Evolutionary conservation across 2,113 vertebrate genomes (phyloP).

Genomic region (Nothobranchius kuhntae): DNA sequence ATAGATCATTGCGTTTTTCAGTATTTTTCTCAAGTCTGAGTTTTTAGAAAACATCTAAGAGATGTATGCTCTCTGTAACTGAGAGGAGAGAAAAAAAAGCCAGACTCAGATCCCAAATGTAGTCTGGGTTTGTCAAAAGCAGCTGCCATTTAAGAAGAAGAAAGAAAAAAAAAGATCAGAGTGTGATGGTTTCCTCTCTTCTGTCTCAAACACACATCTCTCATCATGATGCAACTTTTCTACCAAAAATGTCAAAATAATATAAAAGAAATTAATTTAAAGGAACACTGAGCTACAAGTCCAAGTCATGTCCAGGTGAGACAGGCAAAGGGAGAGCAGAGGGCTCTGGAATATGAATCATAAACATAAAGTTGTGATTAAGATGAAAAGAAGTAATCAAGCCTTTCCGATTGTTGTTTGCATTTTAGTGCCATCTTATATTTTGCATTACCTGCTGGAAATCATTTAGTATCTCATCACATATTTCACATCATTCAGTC

Average conservation of each 20-base stretch:
- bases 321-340: not conserved
- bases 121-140: slow-evolving; percentile 13
- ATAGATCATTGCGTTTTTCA: slow-evolving; percentile 47
- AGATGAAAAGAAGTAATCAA: not conserved
- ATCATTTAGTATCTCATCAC: slow-evolving; percentile 13
- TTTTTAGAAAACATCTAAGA: slow-evolving; percentile 37
- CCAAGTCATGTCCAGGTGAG: not conserved
- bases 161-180: not conserved
- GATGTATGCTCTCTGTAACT: slow-evolving; percentile 53
- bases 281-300: not conserved
- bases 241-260: not conserved
- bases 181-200: not conserved
- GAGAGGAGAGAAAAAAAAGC: slow-evolving; percentile 42
- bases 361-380: not conserved
- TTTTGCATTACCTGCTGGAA: not conserved
- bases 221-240: too few species aligned
- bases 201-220: not conserved
- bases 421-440: slow-evolving; percentile 9
- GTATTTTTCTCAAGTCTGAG: slow-evolving; percentile 6
- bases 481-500: slow-evolving; percentile 32
- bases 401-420: not conserved
- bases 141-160: slow-evolving; percentile 5
- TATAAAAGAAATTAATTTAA: not conserved
- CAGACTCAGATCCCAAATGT: slow-evolving; percentile 9
- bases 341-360: not conserved